These are phyloP conservation scores for Ctenomys sociabilis DNA, from an alignment of 2,113 vertebrate genomes.

Conservation along the genomic window DNA sequence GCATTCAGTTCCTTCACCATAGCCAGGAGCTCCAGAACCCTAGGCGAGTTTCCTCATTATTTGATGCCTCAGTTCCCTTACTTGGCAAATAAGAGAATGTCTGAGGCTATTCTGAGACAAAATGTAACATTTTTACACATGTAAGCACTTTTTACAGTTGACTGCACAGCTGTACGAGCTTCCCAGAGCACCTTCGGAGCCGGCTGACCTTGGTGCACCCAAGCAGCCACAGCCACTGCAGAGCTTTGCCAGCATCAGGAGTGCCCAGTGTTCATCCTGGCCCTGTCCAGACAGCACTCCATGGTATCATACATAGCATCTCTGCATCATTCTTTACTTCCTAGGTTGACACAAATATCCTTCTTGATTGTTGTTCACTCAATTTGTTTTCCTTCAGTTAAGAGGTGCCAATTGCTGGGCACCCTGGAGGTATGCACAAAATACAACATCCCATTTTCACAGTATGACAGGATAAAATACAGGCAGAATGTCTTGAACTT, in stretches of 20 bases:
- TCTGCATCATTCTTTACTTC: neutral
- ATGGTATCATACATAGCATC: neutral
- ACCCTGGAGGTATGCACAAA: conserved; percentile 54
- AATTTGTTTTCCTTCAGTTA: conserved; percentile 48
- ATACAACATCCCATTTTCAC: conserved; percentile 57
- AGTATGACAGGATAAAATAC: conserved; percentile 4
- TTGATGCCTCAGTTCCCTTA: neutral
- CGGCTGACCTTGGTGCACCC: neutral
- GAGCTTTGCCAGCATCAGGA: neutral
- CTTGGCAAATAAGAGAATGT: neutral
- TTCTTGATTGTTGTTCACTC: neutral
- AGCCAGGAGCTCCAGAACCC: neutral
- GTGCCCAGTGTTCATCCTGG: neutral
- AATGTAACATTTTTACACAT: neutral
- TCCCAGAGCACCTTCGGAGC: neutral
- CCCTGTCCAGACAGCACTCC: neutral
- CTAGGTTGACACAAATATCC: neutral
- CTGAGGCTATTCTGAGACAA: neutral
- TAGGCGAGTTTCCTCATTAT: neutral
- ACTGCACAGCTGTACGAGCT: fast-evolving
- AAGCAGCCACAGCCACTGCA: fast-evolving
- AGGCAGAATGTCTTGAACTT: conserved; percentile 56
- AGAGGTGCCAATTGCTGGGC: conserved; percentile 19
- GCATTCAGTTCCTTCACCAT: too few species aligned
- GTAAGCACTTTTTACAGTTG: neutral